A percentile compares a stretch with the other conserved stretches of the same genome.
Conservation (phyloP, 1,140 invertebrate genomes). For the Xylocopa sonorina region DNA sequence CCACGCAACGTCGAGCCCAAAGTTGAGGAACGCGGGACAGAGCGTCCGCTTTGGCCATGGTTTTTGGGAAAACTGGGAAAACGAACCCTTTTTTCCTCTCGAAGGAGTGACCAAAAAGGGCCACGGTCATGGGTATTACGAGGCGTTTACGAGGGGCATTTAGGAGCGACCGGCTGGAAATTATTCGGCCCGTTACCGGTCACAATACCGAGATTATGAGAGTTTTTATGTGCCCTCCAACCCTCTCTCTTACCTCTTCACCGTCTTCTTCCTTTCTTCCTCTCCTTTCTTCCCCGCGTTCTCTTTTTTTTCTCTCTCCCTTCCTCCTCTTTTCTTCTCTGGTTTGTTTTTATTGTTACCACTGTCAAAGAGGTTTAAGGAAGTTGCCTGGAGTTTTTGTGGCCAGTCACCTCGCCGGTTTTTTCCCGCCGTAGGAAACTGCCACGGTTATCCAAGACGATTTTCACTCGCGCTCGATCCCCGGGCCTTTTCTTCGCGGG, state of each 20-base stretch:
- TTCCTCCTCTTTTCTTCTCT: slow-evolving; percentile 6
- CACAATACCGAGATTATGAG: slow-evolving; percentile 59
- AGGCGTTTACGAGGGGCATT: slow-evolving; percentile 59
- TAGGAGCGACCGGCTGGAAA: slow-evolving; percentile 54
- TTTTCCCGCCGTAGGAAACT: slow-evolving; percentile 45
- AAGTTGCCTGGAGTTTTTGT: slow-evolving; percentile 49
- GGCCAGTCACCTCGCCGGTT: background rate
- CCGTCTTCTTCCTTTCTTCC: background rate
- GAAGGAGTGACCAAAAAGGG: slow-evolving; percentile 18
- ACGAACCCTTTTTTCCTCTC: slow-evolving; percentile 3
- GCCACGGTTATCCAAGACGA: slow-evolving; percentile 30
- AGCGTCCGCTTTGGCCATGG: background rate
- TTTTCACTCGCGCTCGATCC: slow-evolving; percentile 46
- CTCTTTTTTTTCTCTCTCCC: slow-evolving; percentile 3
- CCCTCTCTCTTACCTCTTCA: slow-evolving; percentile 16
- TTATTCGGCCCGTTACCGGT: slow-evolving; percentile 52
- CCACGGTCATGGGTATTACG: slow-evolving; percentile 37
- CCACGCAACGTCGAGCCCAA: too few species aligned
- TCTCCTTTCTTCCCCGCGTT: too few species aligned
- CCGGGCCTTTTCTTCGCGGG: slow-evolving; percentile 29
- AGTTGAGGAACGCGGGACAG: background rate
- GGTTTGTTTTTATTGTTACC: slow-evolving; percentile 43
- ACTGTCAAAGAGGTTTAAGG: slow-evolving; percentile 45
- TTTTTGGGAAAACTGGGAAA: slow-evolving; percentile 10
- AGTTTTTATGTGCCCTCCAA: slow-evolving; percentile 45